Conservation (phyloP, 2,113 vertebrate genomes). For the Lichenostomus cassidix region DNA sequence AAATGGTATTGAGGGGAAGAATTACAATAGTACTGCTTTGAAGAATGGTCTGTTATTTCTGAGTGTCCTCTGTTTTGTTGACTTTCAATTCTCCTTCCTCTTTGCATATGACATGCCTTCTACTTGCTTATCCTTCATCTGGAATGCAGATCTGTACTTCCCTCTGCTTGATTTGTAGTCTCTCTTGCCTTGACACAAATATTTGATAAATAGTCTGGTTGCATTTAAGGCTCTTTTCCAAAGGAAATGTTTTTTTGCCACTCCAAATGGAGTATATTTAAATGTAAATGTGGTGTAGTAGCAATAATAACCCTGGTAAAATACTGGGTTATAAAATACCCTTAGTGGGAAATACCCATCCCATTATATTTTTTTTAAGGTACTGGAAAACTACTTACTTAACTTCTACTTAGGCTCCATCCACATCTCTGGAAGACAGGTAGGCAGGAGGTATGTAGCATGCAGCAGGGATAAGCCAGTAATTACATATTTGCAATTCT, state of each 20-base stretch:
- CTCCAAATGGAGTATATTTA: not conserved
- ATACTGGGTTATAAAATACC: not conserved
- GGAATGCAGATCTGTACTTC: slow-evolving; percentile 40
- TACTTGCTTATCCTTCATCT: slow-evolving; percentile 37
- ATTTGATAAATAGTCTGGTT: slow-evolving; percentile 25
- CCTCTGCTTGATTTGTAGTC: slow-evolving; percentile 1
- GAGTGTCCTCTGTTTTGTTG: not conserved
- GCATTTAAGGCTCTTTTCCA: slow-evolving; percentile 6
- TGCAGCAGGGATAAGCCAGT: not conserved
- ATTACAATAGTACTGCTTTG: not conserved
- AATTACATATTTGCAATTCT: slow-evolving; percentile 58
- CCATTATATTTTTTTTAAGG: not conserved
- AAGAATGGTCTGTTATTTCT: not conserved
- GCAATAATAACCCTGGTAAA: not conserved
- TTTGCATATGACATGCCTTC: not conserved
- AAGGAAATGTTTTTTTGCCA: slow-evolving; percentile 10
- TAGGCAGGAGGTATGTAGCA: slow-evolving; percentile 18
- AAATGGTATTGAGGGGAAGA: not conserved
- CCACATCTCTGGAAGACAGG: not conserved
- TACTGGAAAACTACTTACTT: not conserved
- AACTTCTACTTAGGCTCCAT: not conserved
- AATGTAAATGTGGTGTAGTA: not conserved
- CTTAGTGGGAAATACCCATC: not conserved
- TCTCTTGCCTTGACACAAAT: slow-evolving; percentile 28
- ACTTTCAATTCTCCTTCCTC: not conserved